These are phyloP conservation scores for Ammodytes marinus DNA, from an alignment of 2,113 vertebrate species.

Conservation along the genomic window DNA sequence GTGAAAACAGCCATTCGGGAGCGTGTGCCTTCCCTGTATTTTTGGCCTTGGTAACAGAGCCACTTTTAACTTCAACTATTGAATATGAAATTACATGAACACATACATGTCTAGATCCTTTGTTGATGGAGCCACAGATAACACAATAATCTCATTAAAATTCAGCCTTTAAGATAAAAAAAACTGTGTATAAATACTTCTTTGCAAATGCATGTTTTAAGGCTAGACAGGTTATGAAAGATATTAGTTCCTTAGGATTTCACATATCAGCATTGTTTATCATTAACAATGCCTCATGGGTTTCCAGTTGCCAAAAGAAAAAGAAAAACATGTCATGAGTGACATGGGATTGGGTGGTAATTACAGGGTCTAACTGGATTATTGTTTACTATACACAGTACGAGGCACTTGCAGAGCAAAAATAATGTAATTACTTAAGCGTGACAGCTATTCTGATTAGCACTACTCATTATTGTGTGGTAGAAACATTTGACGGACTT, in stretches of 20 bases:
- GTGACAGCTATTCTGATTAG: constrained; percentile 50
- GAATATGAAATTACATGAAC: constrained; percentile 32
- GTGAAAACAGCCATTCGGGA: not conserved
- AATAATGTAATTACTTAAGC: constrained; percentile 66
- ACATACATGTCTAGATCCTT: not conserved
- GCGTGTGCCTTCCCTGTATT: not conserved
- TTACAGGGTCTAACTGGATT: constrained; percentile 75
- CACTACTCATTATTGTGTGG: constrained; percentile 21
- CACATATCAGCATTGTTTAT: constrained; percentile 33
- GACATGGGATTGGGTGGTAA: constrained; percentile 60
- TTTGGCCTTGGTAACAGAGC: not conserved
- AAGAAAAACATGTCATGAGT: constrained; percentile 47
- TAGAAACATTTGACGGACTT: constrained; percentile 36
- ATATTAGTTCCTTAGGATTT: constrained; percentile 47
- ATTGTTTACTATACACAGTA: constrained; percentile 56
- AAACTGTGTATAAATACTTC: not conserved
- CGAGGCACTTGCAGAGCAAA: constrained; percentile 40
- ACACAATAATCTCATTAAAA: constrained; percentile 36
- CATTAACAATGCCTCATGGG: constrained; percentile 40
- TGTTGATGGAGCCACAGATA: constrained; percentile 13
- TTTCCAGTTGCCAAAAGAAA: constrained; percentile 44
- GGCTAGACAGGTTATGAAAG: constrained; percentile 34
- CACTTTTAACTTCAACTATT: not conserved
- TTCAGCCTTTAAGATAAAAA: constrained; percentile 39
- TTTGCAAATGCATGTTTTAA: constrained; percentile 37